A percentile compares a stretch with the other conserved stretches of the same genome.
Conservation (phyloP, 2,797 vertebrate genomes). For the Mus spretus region DNA sequence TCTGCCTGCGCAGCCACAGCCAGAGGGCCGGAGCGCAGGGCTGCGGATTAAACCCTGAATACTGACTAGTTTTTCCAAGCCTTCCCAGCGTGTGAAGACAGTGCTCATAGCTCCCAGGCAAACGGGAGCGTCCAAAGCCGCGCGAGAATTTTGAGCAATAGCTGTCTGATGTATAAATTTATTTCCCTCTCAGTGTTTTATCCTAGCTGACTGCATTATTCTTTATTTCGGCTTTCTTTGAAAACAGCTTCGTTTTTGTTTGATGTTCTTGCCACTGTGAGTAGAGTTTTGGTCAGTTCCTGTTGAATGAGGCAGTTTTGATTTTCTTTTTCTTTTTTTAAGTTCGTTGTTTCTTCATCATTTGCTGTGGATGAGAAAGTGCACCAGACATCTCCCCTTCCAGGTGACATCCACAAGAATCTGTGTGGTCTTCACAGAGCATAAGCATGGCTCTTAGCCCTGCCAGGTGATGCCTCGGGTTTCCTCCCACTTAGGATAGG, state of each 20-base stretch:
- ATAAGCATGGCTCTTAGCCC: constrained; percentile 70
- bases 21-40: constrained; percentile 87
- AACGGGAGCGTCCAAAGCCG: constrained; percentile 89
- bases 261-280: constrained; percentile 69
- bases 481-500: constrained; percentile 19
- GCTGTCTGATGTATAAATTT: constrained; percentile 91
- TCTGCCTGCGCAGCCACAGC: constrained; percentile 89
- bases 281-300: constrained; percentile 76
- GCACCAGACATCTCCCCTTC: constrained; percentile 25
- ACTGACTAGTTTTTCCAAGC: constrained; percentile 89
- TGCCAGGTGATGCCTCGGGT: constrained; percentile 55
- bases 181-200: constrained; percentile 90
- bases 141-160: constrained; percentile 91
- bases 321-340: constrained; percentile 23
- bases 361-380: constrained; percentile 25
- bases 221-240: constrained; percentile 82
- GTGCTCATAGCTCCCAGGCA: constrained; percentile 91
- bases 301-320: constrained; percentile 69
- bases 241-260: constrained; percentile 84
- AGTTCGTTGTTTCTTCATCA: constrained; percentile 41
- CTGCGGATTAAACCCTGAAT: constrained; percentile 91
- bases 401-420: constrained; percentile 65
- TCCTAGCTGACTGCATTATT: constrained; percentile 88
- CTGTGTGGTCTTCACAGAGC: constrained; percentile 56
- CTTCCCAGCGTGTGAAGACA: constrained; percentile 92